These are phyloP conservation scores for Adineta ricciae DNA, from an alignment of 2,888 invertebrate genomes.

Conservation along the genomic window DNA sequence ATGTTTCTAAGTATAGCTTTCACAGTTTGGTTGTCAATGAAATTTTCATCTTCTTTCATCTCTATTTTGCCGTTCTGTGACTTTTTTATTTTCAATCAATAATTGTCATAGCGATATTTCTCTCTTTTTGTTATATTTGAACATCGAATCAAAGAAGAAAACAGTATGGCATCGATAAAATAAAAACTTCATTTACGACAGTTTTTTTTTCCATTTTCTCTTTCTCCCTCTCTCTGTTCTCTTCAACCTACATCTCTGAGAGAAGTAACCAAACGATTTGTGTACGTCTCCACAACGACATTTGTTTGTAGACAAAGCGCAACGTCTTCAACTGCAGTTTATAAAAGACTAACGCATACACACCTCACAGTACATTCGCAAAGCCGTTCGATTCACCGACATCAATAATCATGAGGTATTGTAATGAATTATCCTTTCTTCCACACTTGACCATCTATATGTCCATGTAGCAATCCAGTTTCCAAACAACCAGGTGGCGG, in stretches of 20 bases:
- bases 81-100: neutral
- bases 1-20: neutral
- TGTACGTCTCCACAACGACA: neutral
- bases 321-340: neutral
- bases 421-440: neutral
- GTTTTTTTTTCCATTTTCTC: neutral
- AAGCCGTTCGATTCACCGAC: neutral
- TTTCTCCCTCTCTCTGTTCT: neutral
- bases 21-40: neutral
- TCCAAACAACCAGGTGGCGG: neutral
- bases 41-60: neutral
- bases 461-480: neutral
- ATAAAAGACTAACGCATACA: neutral
- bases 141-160: neutral
- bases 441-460: neutral
- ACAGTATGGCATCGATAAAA: neutral
- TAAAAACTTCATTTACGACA: neutral
- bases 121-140: neutral
- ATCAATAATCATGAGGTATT: neutral
- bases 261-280: neutral
- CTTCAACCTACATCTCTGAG: neutral
- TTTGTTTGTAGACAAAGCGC: neutral
- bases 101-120: neutral
- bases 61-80: neutral
- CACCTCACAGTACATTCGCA: neutral